These are phyloP conservation scores for Copsychus sechellarum DNA, from an alignment of 2,113 vertebrate species.

Conservation along the genomic window DNA sequence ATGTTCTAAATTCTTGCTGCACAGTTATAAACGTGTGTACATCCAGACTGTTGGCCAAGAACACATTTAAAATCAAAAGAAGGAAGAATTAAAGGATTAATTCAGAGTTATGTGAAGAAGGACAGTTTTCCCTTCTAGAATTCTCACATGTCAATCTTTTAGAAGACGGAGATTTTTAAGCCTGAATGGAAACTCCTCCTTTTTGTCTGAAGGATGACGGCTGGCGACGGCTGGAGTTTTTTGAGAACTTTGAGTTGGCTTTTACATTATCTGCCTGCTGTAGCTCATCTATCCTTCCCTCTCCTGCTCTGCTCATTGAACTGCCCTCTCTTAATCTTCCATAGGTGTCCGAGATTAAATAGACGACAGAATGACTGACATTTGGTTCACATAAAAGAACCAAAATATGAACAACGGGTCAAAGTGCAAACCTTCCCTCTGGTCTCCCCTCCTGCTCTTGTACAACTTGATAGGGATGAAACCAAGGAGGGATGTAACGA, in stretches of 20 bases:
- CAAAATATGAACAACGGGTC: slow-evolving; percentile 63
- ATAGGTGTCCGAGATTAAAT: slow-evolving; percentile 60
- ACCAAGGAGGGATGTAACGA: slow-evolving; percentile 29
- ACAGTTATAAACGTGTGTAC: not conserved
- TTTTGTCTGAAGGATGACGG: slow-evolving; percentile 24
- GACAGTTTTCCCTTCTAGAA: not conserved
- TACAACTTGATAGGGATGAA: slow-evolving; percentile 41
- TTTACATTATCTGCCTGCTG: slow-evolving; percentile 52
- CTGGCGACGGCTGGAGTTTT: not conserved
- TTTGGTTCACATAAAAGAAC: slow-evolving; percentile 59
- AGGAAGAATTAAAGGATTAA: not conserved
- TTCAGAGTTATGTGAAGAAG: not conserved
- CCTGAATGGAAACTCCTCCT: slow-evolving; percentile 5
- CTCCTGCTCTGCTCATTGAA: slow-evolving; percentile 49
- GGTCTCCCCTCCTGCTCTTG: slow-evolving; percentile 49
- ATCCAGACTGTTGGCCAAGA: not conserved
- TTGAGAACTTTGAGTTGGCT: slow-evolving; percentile 23
- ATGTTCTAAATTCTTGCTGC: not conserved
- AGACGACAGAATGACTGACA: slow-evolving; percentile 56
- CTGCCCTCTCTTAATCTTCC: slow-evolving; percentile 61
- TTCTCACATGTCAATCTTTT: not conserved
- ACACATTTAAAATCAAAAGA: not conserved
- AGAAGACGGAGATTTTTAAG: not conserved
- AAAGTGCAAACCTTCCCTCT: slow-evolving; percentile 62
- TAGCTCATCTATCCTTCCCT: slow-evolving; percentile 43